Evolutionary conservation across 2,888 invertebrate genomes (phyloP).

Genomic region (Lordiphosa andalusiaca): DNA sequence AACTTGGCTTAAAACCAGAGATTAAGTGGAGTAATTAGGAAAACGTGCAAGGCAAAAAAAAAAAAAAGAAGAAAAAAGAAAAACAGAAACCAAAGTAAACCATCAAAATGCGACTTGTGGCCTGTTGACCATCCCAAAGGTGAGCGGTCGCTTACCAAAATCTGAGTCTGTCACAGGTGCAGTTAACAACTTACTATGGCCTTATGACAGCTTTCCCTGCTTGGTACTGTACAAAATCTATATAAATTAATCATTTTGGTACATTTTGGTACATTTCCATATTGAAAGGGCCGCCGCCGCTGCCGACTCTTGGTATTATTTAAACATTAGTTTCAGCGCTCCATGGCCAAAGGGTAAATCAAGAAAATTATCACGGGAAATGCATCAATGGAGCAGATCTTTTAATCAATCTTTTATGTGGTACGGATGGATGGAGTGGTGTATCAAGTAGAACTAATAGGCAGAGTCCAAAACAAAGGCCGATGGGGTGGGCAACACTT

Average conservation of each 20-base stretch:
- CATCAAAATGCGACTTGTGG: slow-evolving; percentile 33
- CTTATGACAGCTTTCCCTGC: slow-evolving; percentile 16
- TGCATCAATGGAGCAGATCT: slow-evolving; percentile 30
- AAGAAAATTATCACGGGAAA: slow-evolving; percentile 35
- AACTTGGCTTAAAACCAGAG: slow-evolving; percentile 48
- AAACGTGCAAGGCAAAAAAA: slow-evolving; percentile 40
- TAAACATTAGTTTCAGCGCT: slow-evolving; percentile 30
- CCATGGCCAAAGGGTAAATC: slow-evolving; percentile 17
- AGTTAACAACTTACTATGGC: slow-evolving; percentile 32
- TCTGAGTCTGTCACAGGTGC: slow-evolving; percentile 31
- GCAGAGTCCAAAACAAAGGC: slow-evolving; percentile 8
- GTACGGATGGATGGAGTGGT: too few relatives aligned
- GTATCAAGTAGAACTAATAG: slow-evolving; percentile 19
- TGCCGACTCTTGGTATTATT: slow-evolving; percentile 30
- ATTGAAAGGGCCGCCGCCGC: slow-evolving; percentile 13
- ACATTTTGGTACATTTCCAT: slow-evolving; percentile 16
- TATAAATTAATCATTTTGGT: slow-evolving; percentile 31
- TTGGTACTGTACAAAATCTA: slow-evolving; percentile 18
- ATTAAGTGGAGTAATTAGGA: slow-evolving; percentile 63
- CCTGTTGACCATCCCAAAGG: slow-evolving; percentile 22
- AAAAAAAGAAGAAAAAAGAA: slow-evolving; percentile 10
- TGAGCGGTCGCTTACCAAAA: slow-evolving; percentile 30
- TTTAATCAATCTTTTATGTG: slow-evolving; percentile 36
- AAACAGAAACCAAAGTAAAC: slow-evolving; percentile 22
- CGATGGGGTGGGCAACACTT: slow-evolving; percentile 27